Conservation (phyloP, 2,113 vertebrate species). For the Halcyon senegalensis region DNA sequence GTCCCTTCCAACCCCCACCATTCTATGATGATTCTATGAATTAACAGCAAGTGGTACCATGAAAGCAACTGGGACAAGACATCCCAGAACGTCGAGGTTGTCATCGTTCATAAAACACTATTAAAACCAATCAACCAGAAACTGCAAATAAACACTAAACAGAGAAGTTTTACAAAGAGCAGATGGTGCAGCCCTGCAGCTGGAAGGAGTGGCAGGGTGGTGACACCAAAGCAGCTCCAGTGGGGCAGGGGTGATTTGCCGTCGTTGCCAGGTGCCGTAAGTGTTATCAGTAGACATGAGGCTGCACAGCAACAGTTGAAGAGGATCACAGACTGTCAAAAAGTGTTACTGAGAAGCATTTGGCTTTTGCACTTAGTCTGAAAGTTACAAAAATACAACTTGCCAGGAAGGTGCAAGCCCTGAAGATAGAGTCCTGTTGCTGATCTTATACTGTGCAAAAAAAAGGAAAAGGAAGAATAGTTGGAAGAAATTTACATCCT, state of each 20-base stretch:
- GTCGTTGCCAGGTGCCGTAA: neutral
- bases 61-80: neutral
- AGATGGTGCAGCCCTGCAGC: neutral
- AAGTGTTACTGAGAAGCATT: neutral
- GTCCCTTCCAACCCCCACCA: too few species aligned
- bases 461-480: neutral
- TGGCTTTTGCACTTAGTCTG: neutral
- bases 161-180: neutral
- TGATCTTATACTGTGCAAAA: neutral
- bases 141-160: neutral
- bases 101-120: neutral
- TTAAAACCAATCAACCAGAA: neutral
- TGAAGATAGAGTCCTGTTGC: neutral
- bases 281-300: neutral
- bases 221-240: neutral
- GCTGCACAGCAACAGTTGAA: neutral
- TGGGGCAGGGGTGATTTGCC: neutral
- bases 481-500: accelerated
- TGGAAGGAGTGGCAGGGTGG: neutral
- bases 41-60: neutral
- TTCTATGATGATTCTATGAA: too few species aligned
- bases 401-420: neutral
- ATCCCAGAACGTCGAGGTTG: accelerated
- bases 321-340: neutral
- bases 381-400: neutral